Conservation (phyloP, 2,888 invertebrate genomes). For the Hemistola chrysoprasaria region DNA sequence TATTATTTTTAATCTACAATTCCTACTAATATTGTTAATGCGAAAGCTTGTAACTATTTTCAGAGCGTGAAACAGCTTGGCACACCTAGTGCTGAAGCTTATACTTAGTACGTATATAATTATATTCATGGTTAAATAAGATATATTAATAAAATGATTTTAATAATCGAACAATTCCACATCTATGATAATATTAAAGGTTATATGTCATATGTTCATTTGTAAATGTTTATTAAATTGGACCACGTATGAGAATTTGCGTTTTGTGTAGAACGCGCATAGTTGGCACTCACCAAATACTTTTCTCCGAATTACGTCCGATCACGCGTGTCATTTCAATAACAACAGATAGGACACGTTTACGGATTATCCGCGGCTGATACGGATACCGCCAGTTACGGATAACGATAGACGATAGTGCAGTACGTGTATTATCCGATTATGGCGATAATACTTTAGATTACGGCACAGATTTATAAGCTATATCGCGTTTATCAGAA, state of each 20-base stretch:
- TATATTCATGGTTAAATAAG: too few relatives aligned
- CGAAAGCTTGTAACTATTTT: too few relatives aligned
- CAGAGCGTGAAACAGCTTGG: too few relatives aligned
- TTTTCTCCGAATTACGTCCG: conserved; percentile 14
- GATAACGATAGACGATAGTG: conserved; percentile 41
- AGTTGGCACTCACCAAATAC: conserved; percentile 3
- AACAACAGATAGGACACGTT: conserved; percentile 44
- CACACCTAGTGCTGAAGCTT: too few relatives aligned
- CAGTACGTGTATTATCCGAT: conserved; percentile 57
- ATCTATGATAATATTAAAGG: too few relatives aligned
- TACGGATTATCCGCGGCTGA: conserved; percentile 46
- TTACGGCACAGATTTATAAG: conserved; percentile 67
- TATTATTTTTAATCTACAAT: too few relatives aligned
- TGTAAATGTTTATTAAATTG: too few relatives aligned
- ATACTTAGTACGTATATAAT: too few relatives aligned
- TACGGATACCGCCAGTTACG: conserved; percentile 31
- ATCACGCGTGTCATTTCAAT: conserved; percentile 36
- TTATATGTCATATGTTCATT: too few relatives aligned
- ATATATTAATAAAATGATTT: too few relatives aligned
- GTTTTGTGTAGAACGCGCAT: conserved; percentile 2
- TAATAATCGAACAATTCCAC: too few relatives aligned
- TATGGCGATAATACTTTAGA: conserved; percentile 52
- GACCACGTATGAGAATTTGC: conserved; percentile 1
- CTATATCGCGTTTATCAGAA: conserved; percentile 60
- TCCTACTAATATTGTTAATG: too few relatives aligned